These are phyloP conservation scores for Podarcis siculus DNA, from an alignment of 2,797 vertebrate genomes.

Conservation along the genomic window DNA sequence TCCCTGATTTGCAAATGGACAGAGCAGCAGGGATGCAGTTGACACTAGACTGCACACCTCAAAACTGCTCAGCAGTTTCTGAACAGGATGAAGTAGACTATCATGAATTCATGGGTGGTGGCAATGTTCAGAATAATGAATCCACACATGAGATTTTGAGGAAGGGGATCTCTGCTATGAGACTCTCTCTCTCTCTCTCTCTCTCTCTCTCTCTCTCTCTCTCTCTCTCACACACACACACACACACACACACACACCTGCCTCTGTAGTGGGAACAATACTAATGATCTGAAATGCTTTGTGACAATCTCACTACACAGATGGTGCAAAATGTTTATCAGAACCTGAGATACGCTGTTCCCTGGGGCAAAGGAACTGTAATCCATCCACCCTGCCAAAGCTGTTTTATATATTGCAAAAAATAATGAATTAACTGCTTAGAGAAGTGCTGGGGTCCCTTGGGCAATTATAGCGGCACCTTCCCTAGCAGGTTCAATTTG, in stretches of 20 bases:
- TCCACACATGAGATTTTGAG: not conserved
- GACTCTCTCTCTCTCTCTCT: not conserved
- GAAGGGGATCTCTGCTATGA: not conserved
- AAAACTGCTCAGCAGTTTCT: not conserved
- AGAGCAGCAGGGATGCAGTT: not conserved
- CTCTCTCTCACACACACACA: too few species aligned
- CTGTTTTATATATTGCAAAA: conserved; percentile 52
- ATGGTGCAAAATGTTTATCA: conserved; percentile 55
- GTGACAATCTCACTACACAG: conserved; percentile 20
- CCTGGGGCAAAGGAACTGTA: not conserved
- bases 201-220: too few species aligned
- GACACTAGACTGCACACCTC: not conserved
- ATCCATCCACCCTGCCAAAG: conserved; percentile 56
- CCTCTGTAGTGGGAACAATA: not conserved
- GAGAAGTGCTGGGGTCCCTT: conserved; percentile 49
- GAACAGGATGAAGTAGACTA: not conserved
- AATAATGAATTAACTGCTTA: conserved; percentile 69
- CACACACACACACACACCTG: not conserved
- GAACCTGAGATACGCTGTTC: conserved; percentile 35
- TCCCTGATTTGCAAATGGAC: not conserved
- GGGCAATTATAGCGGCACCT: conserved; percentile 66
- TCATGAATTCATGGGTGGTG: not conserved
- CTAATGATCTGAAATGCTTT: conserved; percentile 7
- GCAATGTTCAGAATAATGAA: not conserved
- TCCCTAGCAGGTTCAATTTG: conserved; percentile 60